A percentile compares a stretch with the other conserved stretches of the same genome.
Conservation (phyloP, 2,113 vertebrate species). For the Chionis minor region DNA sequence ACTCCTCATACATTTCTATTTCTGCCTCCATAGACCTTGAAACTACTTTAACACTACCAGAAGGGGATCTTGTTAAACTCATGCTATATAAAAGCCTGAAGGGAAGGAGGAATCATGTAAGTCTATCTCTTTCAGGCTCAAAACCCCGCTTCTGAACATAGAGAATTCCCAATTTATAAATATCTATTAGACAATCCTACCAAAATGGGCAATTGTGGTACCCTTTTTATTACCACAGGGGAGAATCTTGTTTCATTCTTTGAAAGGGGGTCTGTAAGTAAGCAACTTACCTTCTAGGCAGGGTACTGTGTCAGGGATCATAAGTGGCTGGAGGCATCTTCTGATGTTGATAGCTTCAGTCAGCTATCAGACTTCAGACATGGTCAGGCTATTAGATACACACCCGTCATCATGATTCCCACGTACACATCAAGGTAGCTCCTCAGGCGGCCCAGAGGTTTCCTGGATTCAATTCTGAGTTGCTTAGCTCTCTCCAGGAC, state of each 20-base stretch:
- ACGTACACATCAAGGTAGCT: neutral
- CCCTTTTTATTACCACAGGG: neutral
- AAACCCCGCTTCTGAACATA: neutral
- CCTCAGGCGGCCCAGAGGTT: neutral
- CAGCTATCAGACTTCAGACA: neutral
- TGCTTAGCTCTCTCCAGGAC: neutral
- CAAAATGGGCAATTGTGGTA: neutral
- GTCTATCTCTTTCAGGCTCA: neutral
- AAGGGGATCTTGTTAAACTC: neutral
- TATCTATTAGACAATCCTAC: neutral
- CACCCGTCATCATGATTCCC: neutral
- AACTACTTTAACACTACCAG: neutral
- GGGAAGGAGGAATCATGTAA: neutral
- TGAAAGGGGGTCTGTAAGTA: neutral
- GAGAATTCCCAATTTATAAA: neutral
- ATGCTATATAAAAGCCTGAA: neutral
- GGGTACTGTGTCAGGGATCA: neutral
- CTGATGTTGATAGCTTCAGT: neutral
- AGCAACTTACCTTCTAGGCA: neutral
- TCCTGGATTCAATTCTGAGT: neutral
- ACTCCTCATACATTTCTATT: neutral
- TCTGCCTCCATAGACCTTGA: neutral
- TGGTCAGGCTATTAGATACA: neutral
- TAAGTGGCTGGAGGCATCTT: neutral
- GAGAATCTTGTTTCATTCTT: neutral